Percentiles rank a stretch among this genome's conserved stretches.
phyloP scores from a whole-genome alignment of 1,140 invertebrate species.

The Colletes latitarsis region DNA sequence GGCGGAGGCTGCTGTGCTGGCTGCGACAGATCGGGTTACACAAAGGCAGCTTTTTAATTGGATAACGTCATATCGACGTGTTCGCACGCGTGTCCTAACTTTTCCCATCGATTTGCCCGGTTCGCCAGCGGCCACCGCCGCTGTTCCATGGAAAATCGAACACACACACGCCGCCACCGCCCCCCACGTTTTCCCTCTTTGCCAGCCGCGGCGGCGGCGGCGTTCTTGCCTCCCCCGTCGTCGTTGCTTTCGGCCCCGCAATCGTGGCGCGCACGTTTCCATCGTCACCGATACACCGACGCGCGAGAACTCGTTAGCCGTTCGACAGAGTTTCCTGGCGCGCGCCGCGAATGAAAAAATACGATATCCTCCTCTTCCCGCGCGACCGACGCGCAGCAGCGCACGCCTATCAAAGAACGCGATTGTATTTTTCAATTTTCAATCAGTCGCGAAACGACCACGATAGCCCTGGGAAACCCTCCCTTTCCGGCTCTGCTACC shows the following conservation, averaged over 20 bases:
- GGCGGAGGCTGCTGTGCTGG: conserved; percentile 57
- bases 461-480: not conserved
- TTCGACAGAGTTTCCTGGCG: conserved; percentile 1
- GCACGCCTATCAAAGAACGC: conserved; percentile 18
- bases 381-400: too few relatives aligned
- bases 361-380: not conserved
- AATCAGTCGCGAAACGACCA: not conserved
- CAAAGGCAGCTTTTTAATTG: conserved; percentile 80
- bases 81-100: conserved; percentile 73
- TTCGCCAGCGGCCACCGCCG: conserved; percentile 12
- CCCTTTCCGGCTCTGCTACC: not conserved
- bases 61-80: conserved; percentile 78
- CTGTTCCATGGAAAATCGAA: not conserved
- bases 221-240: not conserved
- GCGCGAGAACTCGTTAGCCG: conserved; percentile 34
- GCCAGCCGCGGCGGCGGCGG: not conserved
- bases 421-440: conserved; percentile 26
- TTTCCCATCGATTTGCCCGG: conserved; percentile 62
- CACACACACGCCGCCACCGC: not conserved
- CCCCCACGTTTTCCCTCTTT: not conserved
- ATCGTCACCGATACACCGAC: conserved; percentile 4
- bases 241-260: not conserved
- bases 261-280: not conserved
- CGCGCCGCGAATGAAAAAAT: not conserved
- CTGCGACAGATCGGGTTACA: conserved; percentile 75